Conservation (phyloP, 2,888 invertebrate genomes). For the Lasioglossum villosulum region DNA sequence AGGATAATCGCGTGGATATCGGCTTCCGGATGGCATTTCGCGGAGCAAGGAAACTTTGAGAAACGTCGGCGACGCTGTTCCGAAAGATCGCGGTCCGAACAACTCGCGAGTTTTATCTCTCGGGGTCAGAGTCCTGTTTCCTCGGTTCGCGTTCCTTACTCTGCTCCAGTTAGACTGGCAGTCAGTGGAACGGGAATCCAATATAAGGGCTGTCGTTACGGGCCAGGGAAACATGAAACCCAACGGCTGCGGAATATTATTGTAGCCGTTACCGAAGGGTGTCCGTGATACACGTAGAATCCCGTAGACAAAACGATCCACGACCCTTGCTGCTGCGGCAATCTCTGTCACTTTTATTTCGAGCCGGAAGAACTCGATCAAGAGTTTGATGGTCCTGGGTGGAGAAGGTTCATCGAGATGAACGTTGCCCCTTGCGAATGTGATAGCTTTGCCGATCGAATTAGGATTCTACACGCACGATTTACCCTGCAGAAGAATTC, state of each 20-base stretch:
- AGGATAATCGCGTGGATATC: neutral
- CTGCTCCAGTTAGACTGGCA: slow-evolving; percentile 10
- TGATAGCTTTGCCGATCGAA: neutral
- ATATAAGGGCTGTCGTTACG: neutral
- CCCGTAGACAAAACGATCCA: neutral
- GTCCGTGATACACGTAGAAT: neutral
- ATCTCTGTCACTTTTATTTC: neutral
- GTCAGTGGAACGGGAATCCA: slow-evolving; percentile 1
- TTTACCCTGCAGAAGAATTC: neutral
- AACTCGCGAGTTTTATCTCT: slow-evolving; percentile 10
- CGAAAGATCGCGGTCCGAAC: neutral
- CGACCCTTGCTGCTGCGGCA: neutral
- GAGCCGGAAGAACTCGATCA: slow-evolving; percentile 8
- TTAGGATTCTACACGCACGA: neutral
- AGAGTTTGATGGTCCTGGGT: neutral
- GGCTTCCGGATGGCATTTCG: neutral
- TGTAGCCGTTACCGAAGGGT: neutral
- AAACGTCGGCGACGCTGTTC: neutral
- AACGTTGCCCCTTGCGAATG: neutral
- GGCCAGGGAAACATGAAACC: slow-evolving; percentile 15
- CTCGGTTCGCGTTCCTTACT: neutral
- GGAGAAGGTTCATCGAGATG: neutral
- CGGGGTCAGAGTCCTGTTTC: slow-evolving; percentile 3
- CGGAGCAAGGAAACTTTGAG: neutral
- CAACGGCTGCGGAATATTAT: neutral